A percentile compares a stretch with the other conserved stretches of the same genome.
Evolutionary conservation across 2,113 vertebrate species (phyloP).

Genomic region (Columba livia): DNA sequence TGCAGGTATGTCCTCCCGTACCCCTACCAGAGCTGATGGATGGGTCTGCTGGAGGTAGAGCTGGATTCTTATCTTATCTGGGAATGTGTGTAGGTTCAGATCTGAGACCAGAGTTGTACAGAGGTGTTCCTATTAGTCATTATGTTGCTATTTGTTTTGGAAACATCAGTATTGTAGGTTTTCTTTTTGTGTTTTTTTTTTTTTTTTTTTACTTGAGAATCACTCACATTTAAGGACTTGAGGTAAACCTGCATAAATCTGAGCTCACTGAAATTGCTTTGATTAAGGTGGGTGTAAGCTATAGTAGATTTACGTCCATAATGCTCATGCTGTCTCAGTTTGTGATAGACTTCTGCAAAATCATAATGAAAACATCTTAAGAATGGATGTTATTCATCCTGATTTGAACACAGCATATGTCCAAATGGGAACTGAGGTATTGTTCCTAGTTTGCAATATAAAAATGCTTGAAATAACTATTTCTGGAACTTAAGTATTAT

Average conservation of each 20-base stretch:
- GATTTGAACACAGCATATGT: background rate
- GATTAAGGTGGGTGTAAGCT: background rate
- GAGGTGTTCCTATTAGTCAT: background rate
- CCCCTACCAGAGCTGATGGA: background rate
- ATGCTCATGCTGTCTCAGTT: background rate
- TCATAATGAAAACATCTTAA: slow-evolving; percentile 1
- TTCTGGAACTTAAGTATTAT: slow-evolving; percentile 28
- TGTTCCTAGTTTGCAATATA: background rate
- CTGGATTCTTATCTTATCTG: rapidly evolving
- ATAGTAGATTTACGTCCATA: background rate
- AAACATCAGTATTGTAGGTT: background rate
- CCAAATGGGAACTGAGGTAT: background rate
- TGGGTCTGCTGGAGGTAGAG: background rate
- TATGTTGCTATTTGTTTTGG: background rate
- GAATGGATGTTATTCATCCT: background rate
- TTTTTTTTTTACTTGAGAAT: background rate
- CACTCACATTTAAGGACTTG: background rate
- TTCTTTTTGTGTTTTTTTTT: background rate
- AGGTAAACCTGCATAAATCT: background rate
- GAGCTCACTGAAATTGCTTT: background rate
- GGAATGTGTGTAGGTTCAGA: background rate
- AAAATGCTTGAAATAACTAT: slow-evolving; percentile 33
- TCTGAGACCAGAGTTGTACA: background rate
- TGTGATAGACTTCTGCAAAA: background rate
- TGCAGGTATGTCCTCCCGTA: background rate